Base-by-base conservation (phyloP, 1,140 invertebrate species). In the Acromyrmex echinatior region DNA sequence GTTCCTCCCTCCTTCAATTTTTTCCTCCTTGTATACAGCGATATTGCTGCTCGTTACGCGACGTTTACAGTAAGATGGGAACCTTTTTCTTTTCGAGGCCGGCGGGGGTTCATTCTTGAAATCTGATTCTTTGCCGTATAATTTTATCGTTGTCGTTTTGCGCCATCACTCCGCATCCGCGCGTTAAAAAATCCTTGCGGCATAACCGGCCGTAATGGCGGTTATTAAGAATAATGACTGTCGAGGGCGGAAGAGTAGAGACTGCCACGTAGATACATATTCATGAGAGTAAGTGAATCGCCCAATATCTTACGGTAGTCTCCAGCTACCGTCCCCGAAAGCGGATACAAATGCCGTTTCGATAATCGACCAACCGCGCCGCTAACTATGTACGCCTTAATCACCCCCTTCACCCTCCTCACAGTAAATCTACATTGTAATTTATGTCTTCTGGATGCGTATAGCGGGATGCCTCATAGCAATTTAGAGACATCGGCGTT, bases 181-280 rank as follows among this genome's bases (percentile, higher is more conserved):
- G 51, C 66, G 88, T 80, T 90, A 62, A 90, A 90, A 87, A 90
- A 90, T 77, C 58, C 63, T 78, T 68, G 70, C 86, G 74, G 74
- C 65, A 66, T 45, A 6, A 56, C 70, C 70, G 74, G 4, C 49
- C 31, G 60, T 90, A 91, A 91, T 88, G 81, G 58, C 71, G 86
- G 90, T 91, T 91, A 91, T 90, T 91, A 91, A 91, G 86, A 91
- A 82, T 91, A 90, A 91, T 91, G 90, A 90, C 86, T 90, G 90
- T 87, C 56, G 65, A 71, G 70, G 60, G 70, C 86, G 89, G 86
- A 90, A 81, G 76, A 70, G 85, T 58, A 81, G 77, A 77, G 76
- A 86, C 90, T 81, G 81, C 68, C 62, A 86, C 58, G 62, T 35
- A 77, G 79, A 91, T 91, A 88, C 89, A 91, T 91, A 91, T 91